Evolutionary conservation across 2,797 vertebrate species (phyloP), one percentile per base, ranked within the genome.

Genomic region (Coendou prehensilis): DNA sequence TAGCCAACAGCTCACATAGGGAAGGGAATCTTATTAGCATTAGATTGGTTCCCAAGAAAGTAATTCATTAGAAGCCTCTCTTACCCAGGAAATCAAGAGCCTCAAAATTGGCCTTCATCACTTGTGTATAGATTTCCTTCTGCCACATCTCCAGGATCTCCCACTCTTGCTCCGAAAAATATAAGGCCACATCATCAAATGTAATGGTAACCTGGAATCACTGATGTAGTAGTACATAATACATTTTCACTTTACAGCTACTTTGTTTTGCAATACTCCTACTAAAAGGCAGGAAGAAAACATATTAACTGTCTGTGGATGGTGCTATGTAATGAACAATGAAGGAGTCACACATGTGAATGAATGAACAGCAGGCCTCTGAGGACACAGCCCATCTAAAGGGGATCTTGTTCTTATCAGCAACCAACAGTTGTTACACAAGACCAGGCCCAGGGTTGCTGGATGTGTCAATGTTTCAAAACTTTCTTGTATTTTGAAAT

Each of bases 101-200:
- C 69, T 90, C 87, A 28, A 87, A 95, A 87, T 91, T 93, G 69
- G 45, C 84, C 87, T 69, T 93, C 96, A 96, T 95, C 69, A 83
- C 91, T 47, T 95, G 87, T 41, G 71, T 64, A 67, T 95, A 95
- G 87, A 96, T 75, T 41, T 94, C 86, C 69, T 90, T 93, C 92
- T 97, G 96, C 89, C 75, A 97, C 17, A 86, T 56, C 37, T 96
- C 75, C 86, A 96, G 89, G 52, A 97, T 86, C 23, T 81, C 47
- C 76, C 94, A 93, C 54, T 96, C 94, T 92, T 71, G 85, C 26
- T 94, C 76, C 33, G 67, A 90, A 91, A 96, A 96, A 88, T 91
- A 91, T 33, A 96, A 75, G 30, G 94, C 84, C 57, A 95, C 84
- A 14, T 95, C 88, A 59, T 93, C 91, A 91, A 97, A 95, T 28